A percentile compares a stretch with the other conserved stretches of the same genome.
Conservation (phyloP, 2,888 invertebrate genomes). For the Elysia crispata region DNA sequence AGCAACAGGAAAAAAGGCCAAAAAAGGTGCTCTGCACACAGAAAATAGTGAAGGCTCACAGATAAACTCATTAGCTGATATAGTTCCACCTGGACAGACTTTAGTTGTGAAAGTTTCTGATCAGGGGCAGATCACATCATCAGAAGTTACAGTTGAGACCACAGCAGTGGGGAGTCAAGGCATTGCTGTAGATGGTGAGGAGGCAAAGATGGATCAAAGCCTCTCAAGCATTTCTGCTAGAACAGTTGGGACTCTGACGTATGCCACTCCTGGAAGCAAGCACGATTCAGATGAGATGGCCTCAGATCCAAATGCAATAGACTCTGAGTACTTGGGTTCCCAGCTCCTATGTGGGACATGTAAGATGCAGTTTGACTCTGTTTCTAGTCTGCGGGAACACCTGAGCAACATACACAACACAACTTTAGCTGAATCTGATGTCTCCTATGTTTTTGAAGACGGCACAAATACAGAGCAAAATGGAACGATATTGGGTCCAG, state of each 20-base stretch:
- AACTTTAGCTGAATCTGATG: slow-evolving; percentile 36
- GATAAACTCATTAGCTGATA: too few species aligned
- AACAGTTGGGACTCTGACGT: not conserved
- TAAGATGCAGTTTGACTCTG: slow-evolving; percentile 40
- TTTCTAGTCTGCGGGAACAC: slow-evolving; percentile 40
- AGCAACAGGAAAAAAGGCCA: not conserved
- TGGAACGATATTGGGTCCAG: not conserved
- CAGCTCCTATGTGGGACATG: slow-evolving; percentile 40
- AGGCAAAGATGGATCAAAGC: not conserved
- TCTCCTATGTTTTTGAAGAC: slow-evolving; percentile 33
- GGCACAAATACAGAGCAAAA: not conserved
- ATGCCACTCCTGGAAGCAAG: not conserved
- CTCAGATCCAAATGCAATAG: not conserved
- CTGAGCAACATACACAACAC: slow-evolving; percentile 42
- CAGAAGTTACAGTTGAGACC: not conserved
- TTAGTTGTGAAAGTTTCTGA: not conserved
- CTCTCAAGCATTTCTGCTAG: not conserved
- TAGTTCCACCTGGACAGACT: too few species aligned
- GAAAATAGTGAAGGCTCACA: too few species aligned
- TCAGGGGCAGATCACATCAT: not conserved
- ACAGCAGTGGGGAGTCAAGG: not conserved
- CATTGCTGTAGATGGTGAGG: not conserved
- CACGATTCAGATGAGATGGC: not conserved
- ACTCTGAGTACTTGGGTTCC: slow-evolving; percentile 14
- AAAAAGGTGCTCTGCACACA: not conserved